phyloP scores from a whole-genome alignment of 2,797 vertebrate species.

The Hydrophis major region DNA sequence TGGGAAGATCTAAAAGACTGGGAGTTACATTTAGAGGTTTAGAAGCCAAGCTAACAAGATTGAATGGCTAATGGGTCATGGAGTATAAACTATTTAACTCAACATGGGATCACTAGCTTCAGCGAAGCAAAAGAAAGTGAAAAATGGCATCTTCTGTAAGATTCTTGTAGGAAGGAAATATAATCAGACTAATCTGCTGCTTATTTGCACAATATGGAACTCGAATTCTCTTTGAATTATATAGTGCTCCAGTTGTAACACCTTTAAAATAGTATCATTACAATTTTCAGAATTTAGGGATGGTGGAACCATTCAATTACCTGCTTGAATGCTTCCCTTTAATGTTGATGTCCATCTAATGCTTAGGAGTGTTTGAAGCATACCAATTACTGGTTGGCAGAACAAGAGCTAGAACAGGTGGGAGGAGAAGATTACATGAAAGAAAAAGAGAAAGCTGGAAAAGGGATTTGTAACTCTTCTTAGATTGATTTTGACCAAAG shows the following conservation, averaged over 20 bases:
- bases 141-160: slow-evolving; percentile 63
- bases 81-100: slow-evolving; percentile 75
- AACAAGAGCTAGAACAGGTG: neutral
- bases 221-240: slow-evolving; percentile 60
- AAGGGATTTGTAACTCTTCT: neutral
- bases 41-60: slow-evolving; percentile 75
- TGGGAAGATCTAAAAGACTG: slow-evolving; percentile 72
- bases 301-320: neutral
- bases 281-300: neutral
- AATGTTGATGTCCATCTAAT: neutral
- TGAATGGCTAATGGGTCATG: slow-evolving; percentile 71
- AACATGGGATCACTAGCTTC: slow-evolving; percentile 72
- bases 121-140: slow-evolving; percentile 55
- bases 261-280: neutral
- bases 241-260: neutral
- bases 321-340: neutral
- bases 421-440: neutral
- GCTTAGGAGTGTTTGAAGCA: neutral
- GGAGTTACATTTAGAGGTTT: slow-evolving; percentile 68
- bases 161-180: slow-evolving; percentile 62
- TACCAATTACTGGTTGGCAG: neutral
- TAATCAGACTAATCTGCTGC: slow-evolving; percentile 61
- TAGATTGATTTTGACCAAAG: neutral
- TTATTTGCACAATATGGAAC: slow-evolving; percentile 46
- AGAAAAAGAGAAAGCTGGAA: neutral